phyloP scores from a whole-genome alignment of 2,888 invertebrate genomes.

The Drosophila paranaensis region DNA sequence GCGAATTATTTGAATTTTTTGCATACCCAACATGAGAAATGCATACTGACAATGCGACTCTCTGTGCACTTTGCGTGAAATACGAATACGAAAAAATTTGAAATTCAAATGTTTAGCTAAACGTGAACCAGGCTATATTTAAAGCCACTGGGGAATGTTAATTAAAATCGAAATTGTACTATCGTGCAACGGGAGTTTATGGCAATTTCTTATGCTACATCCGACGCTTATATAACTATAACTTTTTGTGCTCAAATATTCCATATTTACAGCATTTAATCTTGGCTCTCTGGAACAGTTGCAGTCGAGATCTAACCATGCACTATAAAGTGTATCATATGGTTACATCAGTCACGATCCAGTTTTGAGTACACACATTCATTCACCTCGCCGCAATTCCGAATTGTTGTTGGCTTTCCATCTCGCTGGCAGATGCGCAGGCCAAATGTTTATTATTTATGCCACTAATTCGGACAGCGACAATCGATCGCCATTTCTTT shows the following conservation, averaged over 20 bases:
- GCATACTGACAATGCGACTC: constrained; percentile 21
- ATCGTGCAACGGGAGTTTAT: constrained; percentile 43
- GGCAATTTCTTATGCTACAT: constrained; percentile 8
- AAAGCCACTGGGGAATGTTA: constrained; percentile 41
- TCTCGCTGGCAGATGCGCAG: constrained; percentile 36
- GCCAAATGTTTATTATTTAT: constrained; percentile 32
- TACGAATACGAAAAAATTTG: constrained; percentile 36
- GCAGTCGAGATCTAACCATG: constrained; percentile 30
- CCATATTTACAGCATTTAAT: constrained; percentile 26
- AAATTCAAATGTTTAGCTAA: constrained; percentile 40
- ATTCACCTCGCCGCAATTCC: constrained; percentile 24
- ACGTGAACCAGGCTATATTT: constrained; percentile 11
- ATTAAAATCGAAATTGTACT: constrained; percentile 48
- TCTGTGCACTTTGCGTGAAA: constrained; percentile 21
- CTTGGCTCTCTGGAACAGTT: not conserved
- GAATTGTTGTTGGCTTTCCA: constrained; percentile 23
- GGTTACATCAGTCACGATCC: constrained; percentile 33
- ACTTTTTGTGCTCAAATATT: constrained; percentile 25
- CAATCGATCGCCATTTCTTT: constrained; percentile 56
- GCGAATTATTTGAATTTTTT: constrained; percentile 4
- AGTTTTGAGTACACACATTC: constrained; percentile 42
- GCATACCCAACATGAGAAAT: constrained; percentile 36
- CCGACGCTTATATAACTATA: constrained; percentile 27
- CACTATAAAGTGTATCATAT: constrained; percentile 15
- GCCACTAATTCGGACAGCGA: constrained; percentile 26